Evolutionary conservation across 2,888 invertebrate genomes (phyloP), one percentile per base, ranked within the genome.

Genomic region (Axea sp.): DNA sequence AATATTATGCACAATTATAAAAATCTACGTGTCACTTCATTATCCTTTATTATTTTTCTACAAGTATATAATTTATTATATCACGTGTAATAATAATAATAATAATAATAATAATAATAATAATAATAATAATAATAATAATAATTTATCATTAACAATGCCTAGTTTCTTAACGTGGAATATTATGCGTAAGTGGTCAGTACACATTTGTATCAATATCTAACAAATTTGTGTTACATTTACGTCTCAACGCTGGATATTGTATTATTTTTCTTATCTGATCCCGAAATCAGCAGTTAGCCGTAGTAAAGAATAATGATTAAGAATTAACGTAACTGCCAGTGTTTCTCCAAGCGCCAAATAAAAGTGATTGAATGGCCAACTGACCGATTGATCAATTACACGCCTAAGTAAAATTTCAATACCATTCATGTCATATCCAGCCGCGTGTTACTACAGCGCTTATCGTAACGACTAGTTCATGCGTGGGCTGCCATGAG

Each of bases 401-500:
- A 67, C 24, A 41, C 45, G 35, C 30, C 57, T 35, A 62, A 49
- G 62, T 41, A 39, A 49, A 62, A 55, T 57, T 68, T 39, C 60
- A 68, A 59, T 62, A 62, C 41, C 17, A 17, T 33, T 35, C 55
- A 39, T 55, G 73, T 73, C 67, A 68, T 33, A 41, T 35, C 15
- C 73, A 73, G 24, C 41, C 28, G 30, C 55, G 43, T 62, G 57
- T 67, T 31, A 49, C 73, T 30, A 37, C 31, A 67, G 55, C 22
- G 65, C 59, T 67, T 51, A 55, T 67, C 31, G 77, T 57, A 76
- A 11, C 19, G 24, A 51, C 8, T 49, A 76, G 77, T 62, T 64
- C 78, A 77, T 79, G 78, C 78, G 82, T 78, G 80, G 67, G 71
- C 51, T 60, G 76, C 78, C 81, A 81, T 82, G 82, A 78, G 82